Percentiles rank a stretch among this genome's conserved stretches.
Evolutionary conservation across 2,113 vertebrate genomes (phyloP).

Genomic region (Ictidomys tridecemlineatus): DNA sequence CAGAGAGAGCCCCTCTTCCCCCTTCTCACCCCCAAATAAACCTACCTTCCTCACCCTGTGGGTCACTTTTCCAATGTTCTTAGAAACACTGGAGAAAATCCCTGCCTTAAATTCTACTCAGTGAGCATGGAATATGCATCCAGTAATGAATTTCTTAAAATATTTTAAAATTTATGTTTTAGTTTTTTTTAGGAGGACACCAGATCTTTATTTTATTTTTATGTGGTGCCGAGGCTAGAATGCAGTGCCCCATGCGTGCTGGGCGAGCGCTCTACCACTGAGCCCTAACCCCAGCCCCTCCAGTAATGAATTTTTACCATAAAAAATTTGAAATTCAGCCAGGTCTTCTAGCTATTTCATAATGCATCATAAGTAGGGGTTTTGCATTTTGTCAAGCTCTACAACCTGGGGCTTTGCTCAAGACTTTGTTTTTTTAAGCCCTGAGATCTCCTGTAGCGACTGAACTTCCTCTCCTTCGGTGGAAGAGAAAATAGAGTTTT

Average conservation of each 20-base stretch:
- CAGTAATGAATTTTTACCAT: neutral
- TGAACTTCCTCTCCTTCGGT: neutral
- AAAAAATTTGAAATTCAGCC: neutral
- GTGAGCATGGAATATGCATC: neutral
- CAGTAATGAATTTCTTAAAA: neutral
- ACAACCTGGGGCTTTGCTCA: neutral
- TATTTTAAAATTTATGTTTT: too few relatives aligned
- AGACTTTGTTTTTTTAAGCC: neutral
- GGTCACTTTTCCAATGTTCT: neutral
- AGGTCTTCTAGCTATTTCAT: neutral
- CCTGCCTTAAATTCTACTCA: neutral
- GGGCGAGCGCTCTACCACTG: too few relatives aligned
- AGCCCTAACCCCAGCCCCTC: neutral
- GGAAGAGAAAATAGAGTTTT: neutral
- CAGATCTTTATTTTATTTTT: too few relatives aligned
- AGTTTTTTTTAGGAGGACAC: too few relatives aligned
- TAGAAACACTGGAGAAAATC: conserved; percentile 6
- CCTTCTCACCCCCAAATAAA: neutral
- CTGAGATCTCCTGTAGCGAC: neutral
- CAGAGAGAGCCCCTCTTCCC: neutral
- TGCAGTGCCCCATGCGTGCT: too few relatives aligned
- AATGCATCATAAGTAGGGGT: neutral
- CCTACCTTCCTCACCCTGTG: neutral
- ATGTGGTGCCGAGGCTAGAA: too few relatives aligned
- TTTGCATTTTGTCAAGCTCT: neutral